Conservation (phyloP, 2,797 vertebrate genomes). For the Myotis findleyi region DNA sequence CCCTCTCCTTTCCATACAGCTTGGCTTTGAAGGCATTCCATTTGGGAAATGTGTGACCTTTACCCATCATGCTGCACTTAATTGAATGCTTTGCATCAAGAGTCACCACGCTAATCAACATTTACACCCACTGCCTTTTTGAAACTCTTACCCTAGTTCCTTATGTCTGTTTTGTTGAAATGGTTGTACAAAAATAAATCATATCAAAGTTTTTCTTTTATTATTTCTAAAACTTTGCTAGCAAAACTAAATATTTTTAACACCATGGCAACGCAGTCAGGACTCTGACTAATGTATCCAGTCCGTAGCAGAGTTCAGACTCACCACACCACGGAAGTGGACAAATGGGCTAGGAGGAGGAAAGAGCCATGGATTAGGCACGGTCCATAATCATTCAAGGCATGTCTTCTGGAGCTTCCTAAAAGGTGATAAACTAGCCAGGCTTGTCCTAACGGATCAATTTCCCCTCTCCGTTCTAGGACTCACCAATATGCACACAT, state of each 20-base stretch:
- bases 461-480: background rate
- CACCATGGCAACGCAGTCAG: slow-evolving; percentile 85
- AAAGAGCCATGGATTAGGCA: slow-evolving; percentile 62
- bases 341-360: slow-evolving; percentile 57
- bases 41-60: slow-evolving; percentile 76
- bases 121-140: slow-evolving; percentile 75
- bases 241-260: slow-evolving; percentile 88
- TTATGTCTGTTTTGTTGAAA: slow-evolving; percentile 78
- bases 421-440: slow-evolving; percentile 47
- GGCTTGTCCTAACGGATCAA: background rate
- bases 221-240: slow-evolving; percentile 79
- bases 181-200: slow-evolving; percentile 81
- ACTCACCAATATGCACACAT: background rate
- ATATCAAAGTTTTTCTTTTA: slow-evolving; percentile 78
- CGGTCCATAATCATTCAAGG: slow-evolving; percentile 60
- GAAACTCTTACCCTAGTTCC: slow-evolving; percentile 69
- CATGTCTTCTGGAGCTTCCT: slow-evolving; percentile 62
- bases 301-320: slow-evolving; percentile 79
- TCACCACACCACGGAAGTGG: slow-evolving; percentile 45
- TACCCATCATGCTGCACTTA: slow-evolving; percentile 24
- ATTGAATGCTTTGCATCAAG: slow-evolving; percentile 69
- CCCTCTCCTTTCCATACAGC: slow-evolving; percentile 60
- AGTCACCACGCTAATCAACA: slow-evolving; percentile 62
- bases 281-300: slow-evolving; percentile 85
- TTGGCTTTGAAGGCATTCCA: slow-evolving; percentile 73